Conservation (phyloP, 2,113 vertebrate species). For the Xiphias gladius region DNA sequence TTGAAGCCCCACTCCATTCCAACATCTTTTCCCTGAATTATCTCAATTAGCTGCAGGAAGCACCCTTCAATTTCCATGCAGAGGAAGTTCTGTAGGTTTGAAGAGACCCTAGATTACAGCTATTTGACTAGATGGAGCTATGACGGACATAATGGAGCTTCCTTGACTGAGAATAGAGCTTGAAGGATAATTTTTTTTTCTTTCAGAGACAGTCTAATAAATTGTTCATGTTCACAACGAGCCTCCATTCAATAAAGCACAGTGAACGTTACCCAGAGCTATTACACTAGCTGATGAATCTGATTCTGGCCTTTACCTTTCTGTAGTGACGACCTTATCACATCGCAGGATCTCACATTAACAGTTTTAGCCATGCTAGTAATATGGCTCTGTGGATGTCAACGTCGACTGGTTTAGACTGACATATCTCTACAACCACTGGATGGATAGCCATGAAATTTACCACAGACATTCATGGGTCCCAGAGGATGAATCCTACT, state of each 20-base stretch:
- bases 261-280: conserved; percentile 13
- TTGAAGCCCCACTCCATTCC: background rate
- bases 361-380: background rate
- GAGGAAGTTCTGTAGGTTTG: background rate
- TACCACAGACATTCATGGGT: background rate
- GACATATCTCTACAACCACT: background rate
- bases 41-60: conserved; percentile 4
- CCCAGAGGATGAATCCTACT: background rate
- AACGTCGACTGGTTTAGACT: background rate
- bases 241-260: background rate
- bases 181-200: background rate
- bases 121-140: conserved; percentile 24
- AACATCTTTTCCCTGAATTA: conserved; percentile 11
- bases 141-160: conserved; percentile 13
- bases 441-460: background rate
- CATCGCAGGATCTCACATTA: background rate
- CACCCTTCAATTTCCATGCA: conserved; percentile 24
- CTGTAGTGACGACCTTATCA: background rate
- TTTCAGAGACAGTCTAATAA: background rate
- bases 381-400: no score
- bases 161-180: background rate
- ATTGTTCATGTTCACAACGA: background rate
- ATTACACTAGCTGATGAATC: conserved; percentile 11
- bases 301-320: background rate
- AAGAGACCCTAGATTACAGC: conserved; percentile 17